Conservation (phyloP, 2,113 vertebrate genomes). For the Thunnus thynnus region DNA sequence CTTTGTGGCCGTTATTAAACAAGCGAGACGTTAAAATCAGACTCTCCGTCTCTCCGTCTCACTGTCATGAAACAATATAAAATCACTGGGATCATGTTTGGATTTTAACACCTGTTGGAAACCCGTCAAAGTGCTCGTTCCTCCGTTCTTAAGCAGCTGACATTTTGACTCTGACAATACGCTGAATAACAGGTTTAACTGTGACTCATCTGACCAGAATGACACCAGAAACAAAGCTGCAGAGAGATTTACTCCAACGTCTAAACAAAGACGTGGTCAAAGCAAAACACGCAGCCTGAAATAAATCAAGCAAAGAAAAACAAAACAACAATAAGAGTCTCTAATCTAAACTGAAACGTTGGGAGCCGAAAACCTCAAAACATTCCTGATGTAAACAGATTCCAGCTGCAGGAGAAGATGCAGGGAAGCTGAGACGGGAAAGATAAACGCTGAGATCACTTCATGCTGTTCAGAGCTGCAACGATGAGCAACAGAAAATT, state of each 20-base stretch:
- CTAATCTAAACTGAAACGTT: not conserved
- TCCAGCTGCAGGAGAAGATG: not conserved
- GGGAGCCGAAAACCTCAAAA: not conserved
- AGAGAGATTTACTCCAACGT: not conserved
- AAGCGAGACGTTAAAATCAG: too few species aligned
- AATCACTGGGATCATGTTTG: too few species aligned
- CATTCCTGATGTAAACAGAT: not conserved
- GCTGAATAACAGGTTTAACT: not conserved
- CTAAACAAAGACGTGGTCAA: constrained; percentile 7
- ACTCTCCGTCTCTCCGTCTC: too few species aligned
- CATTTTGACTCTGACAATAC: not conserved
- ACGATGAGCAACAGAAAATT: too few species aligned
- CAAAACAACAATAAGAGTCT: too few species aligned
- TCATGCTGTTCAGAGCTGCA: too few species aligned
- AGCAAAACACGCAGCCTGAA: not conserved
- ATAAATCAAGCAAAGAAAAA: not conserved
- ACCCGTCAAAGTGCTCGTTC: too few species aligned
- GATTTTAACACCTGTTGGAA: too few species aligned
- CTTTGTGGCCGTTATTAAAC: too few species aligned
- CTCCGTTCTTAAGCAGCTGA: not conserved
- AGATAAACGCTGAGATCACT: not conserved
- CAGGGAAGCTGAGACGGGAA: too few species aligned
- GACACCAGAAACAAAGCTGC: not conserved
- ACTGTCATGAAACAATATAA: too few species aligned
- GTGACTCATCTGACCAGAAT: not conserved